Conservation (phyloP, 2,113 vertebrate species). For the Rhadina sibilatrix region DNA sequence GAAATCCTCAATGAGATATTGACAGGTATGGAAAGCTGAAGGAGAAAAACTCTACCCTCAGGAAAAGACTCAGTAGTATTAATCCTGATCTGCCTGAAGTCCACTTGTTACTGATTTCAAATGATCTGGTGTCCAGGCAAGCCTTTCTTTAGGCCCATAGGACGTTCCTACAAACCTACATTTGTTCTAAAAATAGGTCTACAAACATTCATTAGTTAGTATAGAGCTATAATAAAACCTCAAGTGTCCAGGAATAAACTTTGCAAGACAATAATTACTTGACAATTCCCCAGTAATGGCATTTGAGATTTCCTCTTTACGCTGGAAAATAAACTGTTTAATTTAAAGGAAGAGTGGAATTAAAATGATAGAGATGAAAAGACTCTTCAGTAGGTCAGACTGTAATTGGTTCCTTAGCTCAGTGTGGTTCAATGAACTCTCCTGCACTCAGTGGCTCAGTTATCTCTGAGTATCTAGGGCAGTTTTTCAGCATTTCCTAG, state of each 20-base stretch:
- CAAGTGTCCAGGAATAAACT: not conserved
- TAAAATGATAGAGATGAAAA: not conserved
- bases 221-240: not conserved
- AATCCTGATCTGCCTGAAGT: not conserved
- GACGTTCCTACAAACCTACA: not conserved
- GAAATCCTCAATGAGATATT: not conserved
- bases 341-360: constrained; percentile 17
- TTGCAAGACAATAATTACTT: not conserved
- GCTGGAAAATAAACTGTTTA: constrained; percentile 11
- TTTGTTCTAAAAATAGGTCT: not conserved
- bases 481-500: not conserved
- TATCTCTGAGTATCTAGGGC: not conserved
- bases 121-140: not conserved
- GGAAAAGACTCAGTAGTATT: not conserved
- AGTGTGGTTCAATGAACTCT: not conserved
- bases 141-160: not conserved
- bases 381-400: not conserved
- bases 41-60: not conserved
- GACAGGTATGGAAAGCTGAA: not conserved
- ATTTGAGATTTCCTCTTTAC: not conserved
- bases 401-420: not conserved
- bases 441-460: not conserved
- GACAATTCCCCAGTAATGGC: not conserved
- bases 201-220: not conserved
- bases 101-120: not conserved